A percentile compares a stretch with the other conserved stretches of the same genome.
Evolutionary conservation across 92 coral and sea anemone genomes (phyloP).

Genomic region (Actinernus sp.): DNA sequence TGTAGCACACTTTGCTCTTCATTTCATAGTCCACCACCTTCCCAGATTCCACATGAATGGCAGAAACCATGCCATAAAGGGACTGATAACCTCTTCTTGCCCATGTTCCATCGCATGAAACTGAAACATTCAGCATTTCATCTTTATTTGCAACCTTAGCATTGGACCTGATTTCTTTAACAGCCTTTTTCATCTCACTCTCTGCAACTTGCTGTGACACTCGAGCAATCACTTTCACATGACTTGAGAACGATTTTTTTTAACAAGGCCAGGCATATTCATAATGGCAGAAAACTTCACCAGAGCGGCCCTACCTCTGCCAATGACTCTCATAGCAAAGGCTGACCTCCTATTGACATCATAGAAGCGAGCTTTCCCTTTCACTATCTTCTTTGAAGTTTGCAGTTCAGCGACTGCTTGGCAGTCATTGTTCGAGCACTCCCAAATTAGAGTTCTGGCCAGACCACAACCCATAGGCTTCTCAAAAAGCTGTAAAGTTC

Average conservation of each 20-base stretch:
- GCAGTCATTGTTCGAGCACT: slow-evolving; percentile 35
- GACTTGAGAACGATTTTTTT: slow-evolving; percentile 18
- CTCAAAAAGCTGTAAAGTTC: slow-evolving; percentile 31
- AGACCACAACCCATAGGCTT: slow-evolving; percentile 38
- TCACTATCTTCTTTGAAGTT: slow-evolving; percentile 30
- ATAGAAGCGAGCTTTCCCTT: slow-evolving; percentile 36
- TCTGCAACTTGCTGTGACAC: slow-evolving; percentile 38
- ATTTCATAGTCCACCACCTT: slow-evolving; percentile 46
- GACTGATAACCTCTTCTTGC: slow-evolving; percentile 67
- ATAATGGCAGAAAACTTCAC: slow-evolving; percentile 40
- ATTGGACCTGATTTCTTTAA: slow-evolving; percentile 16
- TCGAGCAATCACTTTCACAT: slow-evolving; percentile 18
- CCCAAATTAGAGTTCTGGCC: slow-evolving; percentile 35
- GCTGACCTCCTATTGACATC: slow-evolving; percentile 37
- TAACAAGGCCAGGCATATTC: slow-evolving; percentile 52
- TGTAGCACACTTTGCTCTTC: slow-evolving; percentile 49
- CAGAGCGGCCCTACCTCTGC: slow-evolving; percentile 45
- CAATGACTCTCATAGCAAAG: slow-evolving; percentile 42
- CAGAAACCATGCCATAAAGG: slow-evolving; percentile 52
- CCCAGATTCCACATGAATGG: slow-evolving; percentile 41
- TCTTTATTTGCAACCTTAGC: slow-evolving; percentile 10
- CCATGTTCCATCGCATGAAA: slow-evolving; percentile 52
- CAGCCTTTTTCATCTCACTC: slow-evolving; percentile 54
- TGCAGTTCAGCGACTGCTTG: slow-evolving; percentile 26
- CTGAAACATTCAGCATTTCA: slow-evolving; percentile 15